Base-by-base conservation (phyloP, 64 coral and sea anemone genomes). In the Stichodactyla helianthus region DNA sequence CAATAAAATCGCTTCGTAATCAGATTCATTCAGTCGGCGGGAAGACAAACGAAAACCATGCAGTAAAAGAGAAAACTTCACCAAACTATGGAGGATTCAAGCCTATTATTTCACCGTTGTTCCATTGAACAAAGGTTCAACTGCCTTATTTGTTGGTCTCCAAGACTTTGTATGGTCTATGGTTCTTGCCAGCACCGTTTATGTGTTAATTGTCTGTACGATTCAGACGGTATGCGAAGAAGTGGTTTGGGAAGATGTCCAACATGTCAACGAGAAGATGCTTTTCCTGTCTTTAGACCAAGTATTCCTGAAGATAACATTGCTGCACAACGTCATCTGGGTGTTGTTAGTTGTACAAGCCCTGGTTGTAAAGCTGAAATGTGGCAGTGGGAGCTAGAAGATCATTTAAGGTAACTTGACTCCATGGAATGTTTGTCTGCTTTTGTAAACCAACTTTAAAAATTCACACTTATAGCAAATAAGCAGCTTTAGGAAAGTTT, bases 301-400 rank as follows among this genome's bases (percentile, higher is more conserved):
- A 89, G 89, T 74, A 88, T 99, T 77, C 97, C 97, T 14, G 97
- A 99, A 82, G 97, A 99, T 62, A 99, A 99, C 74, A 78, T 99
- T 0, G 90, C 88, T 87, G 82, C 91, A 59, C 97, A 99, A 62
- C 27, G 77, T 82, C 77, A 92, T 15, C 61, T 95, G 15, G 97
- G 97, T n/a, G 97, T 99, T 6, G 89, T 83, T 23, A 82, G 68
- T 63, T 99, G 97, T 55, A 82, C 88, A 4, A 90, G 90, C 53
- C 83, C 54, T 83, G 93, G 85, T 53, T 99, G 97, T 88, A 58
- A 83, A 77, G 71, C 83, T 44, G 90, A 99, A 77, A 90, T 99
- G 87, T 99, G 97, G 97, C 31, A 85, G 52, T 95, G 97, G 97
- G 97, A 99, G 44, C 61, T 93, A 79, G 19, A 58, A 13, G 59